A percentile compares a stretch with the other conserved stretches of the same genome.
Evolutionary conservation across 2,888 invertebrate genomes (phyloP).

Genomic region (Tiphia femorata): DNA sequence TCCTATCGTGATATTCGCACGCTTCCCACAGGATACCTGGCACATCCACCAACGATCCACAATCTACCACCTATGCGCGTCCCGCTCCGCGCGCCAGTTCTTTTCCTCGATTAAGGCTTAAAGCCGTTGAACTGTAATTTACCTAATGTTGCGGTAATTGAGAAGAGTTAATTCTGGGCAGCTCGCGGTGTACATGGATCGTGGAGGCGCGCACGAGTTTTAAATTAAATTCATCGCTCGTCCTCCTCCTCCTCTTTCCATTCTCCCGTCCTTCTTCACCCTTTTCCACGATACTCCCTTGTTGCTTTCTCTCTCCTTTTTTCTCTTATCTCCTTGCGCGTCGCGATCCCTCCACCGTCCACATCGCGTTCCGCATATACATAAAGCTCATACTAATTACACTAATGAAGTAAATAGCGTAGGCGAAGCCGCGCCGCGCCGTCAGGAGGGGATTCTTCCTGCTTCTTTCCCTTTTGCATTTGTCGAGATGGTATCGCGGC

Average conservation of each 20-base stretch:
- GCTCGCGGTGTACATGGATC: no score
- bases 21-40: no score
- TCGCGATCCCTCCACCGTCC: neutral
- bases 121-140: slow-evolving; percentile 8
- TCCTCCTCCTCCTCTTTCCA: neutral
- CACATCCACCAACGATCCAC: no score
- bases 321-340: neutral
- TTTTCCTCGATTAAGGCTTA: neutral
- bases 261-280: neutral
- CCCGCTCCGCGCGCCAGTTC: no score
- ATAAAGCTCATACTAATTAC: slow-evolving; percentile 11
- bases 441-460: slow-evolving; percentile 5
- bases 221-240: slow-evolving; percentile 7
- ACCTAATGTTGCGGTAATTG: slow-evolving; percentile 15
- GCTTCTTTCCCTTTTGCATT: slow-evolving; percentile 2
- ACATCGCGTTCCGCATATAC: neutral
- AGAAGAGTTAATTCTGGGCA: slow-evolving; percentile 8
- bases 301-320: neutral
- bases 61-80: no score
- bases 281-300: neutral
- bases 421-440: neutral
- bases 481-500: no score
- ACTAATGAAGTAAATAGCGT: slow-evolving; percentile 16
- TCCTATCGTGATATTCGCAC: no score
- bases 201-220: slow-evolving; percentile 7